Evolutionary conservation across 53 echinoderm and acorn worm genomes (phyloP), one percentile per base, ranked within the genome.

Genomic region (Apostichopus leukothele): DNA sequence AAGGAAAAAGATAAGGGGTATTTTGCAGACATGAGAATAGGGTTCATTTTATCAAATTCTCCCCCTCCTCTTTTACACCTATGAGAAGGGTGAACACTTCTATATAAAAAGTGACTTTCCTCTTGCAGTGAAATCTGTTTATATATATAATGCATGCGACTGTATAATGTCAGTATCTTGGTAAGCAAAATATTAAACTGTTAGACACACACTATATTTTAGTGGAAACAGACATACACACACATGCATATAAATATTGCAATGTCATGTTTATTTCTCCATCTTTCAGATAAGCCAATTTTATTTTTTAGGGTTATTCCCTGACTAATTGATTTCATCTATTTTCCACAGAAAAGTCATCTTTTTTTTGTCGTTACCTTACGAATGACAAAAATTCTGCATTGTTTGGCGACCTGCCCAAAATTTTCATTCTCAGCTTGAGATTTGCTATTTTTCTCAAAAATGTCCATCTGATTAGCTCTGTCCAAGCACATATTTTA

Each of bases 321-420:
- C 10, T 57, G 57, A 57, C 57, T 57, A 57, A 57, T 19, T 71
- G 18, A 16, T 71, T 71, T 71, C 71, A 14, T n/a, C 71, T 71
- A 71, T 6, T 19, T 71, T 71, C 18, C 6, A n/a, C 71, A 71
- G 71, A 39, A 39, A 16, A 13, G 71, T 2, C 71, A 71, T 71
- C 71, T 6, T n/a, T 16, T 71, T 18, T 18, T 71, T 13, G 71
- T 71, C 39, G 39, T 3, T 39, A 39, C 39, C 0, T 19, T 5
- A 57, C 59, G 21, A 60, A 52, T 81, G 81, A 81, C 21, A 21
- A 81, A 81, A 9, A 81, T 81, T 81, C 81, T 81, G 81, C 81
- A 81, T 81, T 81, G 81, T 21, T 60, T 55, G 19, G 54, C 81
- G 51, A 54, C 59, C 18, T 2, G 71, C 71, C 71, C 14, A 71